These are phyloP conservation scores for Prenolepis imparis DNA, from an alignment of 2,888 invertebrate species.

Conservation along the genomic window DNA sequence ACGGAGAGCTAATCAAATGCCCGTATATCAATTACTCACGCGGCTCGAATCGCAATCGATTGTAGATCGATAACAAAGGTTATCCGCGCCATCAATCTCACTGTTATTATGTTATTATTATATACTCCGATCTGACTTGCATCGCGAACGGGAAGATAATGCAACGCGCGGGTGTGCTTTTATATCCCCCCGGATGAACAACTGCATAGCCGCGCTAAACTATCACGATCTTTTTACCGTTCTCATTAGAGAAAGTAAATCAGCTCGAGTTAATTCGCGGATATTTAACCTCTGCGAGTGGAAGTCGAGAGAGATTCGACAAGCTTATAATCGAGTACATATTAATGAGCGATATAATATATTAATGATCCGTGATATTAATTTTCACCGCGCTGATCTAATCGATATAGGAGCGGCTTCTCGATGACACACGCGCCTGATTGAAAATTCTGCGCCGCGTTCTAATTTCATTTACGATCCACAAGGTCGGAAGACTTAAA, in stretches of 20 bases:
- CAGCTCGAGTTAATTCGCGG: constrained; percentile 14
- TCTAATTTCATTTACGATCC: constrained; percentile 58
- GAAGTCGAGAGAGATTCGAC: constrained; percentile 23
- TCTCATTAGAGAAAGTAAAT: neutral
- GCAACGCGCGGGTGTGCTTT: constrained; percentile 30
- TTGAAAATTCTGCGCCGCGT: constrained; percentile 58
- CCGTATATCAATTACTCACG: constrained; percentile 70
- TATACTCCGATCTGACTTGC: constrained; percentile 60
- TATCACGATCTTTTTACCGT: constrained; percentile 19
- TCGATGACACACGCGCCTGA: constrained; percentile 29
- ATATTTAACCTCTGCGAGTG: constrained; percentile 13
- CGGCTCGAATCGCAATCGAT: constrained; percentile 58
- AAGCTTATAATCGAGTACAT: constrained; percentile 11
- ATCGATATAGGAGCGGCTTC: constrained; percentile 17
- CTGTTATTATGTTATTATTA: constrained; percentile 75
- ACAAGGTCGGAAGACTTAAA: constrained; percentile 65
- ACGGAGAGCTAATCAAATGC: constrained; percentile 65
- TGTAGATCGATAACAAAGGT: constrained; percentile 77
- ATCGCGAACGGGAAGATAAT: neutral
- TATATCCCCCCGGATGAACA: constrained; percentile 19
- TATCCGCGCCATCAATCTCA: constrained; percentile 66
- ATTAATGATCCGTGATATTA: constrained; percentile 36
- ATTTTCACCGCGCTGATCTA: constrained; percentile 28
- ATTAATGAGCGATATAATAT: constrained; percentile 1
- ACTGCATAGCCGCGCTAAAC: constrained; percentile 20